Evolutionary conservation across 2,797 vertebrate genomes (phyloP), one percentile per base, ranked within the genome.

Genomic region (Chiroxiphia lanceolata): DNA sequence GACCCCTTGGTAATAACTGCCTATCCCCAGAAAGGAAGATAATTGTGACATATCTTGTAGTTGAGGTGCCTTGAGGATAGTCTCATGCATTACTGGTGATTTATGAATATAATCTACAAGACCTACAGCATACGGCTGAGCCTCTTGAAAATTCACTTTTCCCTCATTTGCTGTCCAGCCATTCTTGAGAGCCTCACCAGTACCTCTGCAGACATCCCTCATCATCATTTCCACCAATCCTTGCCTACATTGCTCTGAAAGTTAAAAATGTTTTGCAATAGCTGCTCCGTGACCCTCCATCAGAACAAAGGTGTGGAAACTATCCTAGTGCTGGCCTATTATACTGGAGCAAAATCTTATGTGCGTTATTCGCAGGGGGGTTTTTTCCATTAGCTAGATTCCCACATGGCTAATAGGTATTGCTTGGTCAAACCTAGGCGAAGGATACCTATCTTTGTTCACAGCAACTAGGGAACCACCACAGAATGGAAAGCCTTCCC

Each of bases 41-140:
- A 94, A 92, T 96, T 96, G 95, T 91, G 94, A 95, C 94, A 96
- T 95, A 94, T 87, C 88, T 95, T 89, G 86, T 89, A 95, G 83
- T 10, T 68, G 75, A 94, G 77, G 84, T 83, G 72, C 79, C 82
- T 93, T 87, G 79, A 96, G 93, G 87, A 87, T 78, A 94, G 64
- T 44, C 83, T 92, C 40, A 91, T 59, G 70, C 34, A 47, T 71
- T 83, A 71, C 38, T 78, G 34, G 12, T 87, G 81, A 83, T 90
- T 96, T 95, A 93, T 54, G 68, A 84, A 85, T 85, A 95, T 78
- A 51, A 67, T 88, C 44, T 86, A 72, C n/a, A 74, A 83, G 60
- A 83, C 31, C 68, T 78, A 61, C 33, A 80, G 88, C 61, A 64
- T 44, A 80, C 1, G 2, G 31, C 5, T 9, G 3, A 90, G 60